Percentiles rank a stretch among this genome's conserved stretches.
These are phyloP conservation scores for Oreocharis arfaki DNA, from an alignment of 2,113 vertebrate genomes.

Conservation along the genomic window DNA sequence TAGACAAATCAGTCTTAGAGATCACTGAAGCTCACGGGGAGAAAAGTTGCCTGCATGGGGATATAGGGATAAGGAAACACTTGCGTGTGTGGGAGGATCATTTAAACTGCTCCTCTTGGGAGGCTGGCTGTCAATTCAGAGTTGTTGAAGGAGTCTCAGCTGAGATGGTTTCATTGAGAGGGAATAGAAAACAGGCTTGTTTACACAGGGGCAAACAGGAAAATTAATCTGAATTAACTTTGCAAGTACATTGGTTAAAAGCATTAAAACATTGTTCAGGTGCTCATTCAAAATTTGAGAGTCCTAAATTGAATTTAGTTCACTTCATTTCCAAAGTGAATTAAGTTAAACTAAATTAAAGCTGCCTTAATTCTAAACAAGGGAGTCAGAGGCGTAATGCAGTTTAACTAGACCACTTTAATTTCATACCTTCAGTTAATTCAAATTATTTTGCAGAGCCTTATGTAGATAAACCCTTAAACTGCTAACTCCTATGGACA, in stretches of 20 bases:
- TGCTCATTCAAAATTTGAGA: slow-evolving; percentile 33
- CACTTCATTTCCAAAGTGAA: slow-evolving; percentile 57
- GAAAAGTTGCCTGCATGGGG: neutral
- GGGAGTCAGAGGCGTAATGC: slow-evolving; percentile 22
- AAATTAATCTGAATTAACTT: slow-evolving; percentile 56
- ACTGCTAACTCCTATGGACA: neutral
- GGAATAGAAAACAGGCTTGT: neutral
- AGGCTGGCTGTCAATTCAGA: neutral
- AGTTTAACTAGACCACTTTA: slow-evolving; percentile 33
- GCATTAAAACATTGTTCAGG: slow-evolving; percentile 35
- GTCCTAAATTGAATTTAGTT: slow-evolving; percentile 50
- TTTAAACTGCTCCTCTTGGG: neutral
- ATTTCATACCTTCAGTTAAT: slow-evolving; percentile 23
- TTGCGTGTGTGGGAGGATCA: neutral
- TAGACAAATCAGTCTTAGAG: neutral
- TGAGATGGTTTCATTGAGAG: slow-evolving; percentile 17
- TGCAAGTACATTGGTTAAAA: slow-evolving; percentile 12
- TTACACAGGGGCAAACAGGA: neutral
- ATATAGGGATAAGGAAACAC: neutral
- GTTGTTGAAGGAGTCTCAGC: neutral
- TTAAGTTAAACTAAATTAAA: slow-evolving; percentile 55
- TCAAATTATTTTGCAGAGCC: neutral
- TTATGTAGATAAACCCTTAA: neutral
- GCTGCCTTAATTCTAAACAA: slow-evolving; percentile 37
- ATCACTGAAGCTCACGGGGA: neutral